Percentiles rank a stretch among this genome's conserved stretches.
Evolutionary conservation across 1,140 invertebrate species (phyloP).

Genomic region (Dryas iulia): DNA sequence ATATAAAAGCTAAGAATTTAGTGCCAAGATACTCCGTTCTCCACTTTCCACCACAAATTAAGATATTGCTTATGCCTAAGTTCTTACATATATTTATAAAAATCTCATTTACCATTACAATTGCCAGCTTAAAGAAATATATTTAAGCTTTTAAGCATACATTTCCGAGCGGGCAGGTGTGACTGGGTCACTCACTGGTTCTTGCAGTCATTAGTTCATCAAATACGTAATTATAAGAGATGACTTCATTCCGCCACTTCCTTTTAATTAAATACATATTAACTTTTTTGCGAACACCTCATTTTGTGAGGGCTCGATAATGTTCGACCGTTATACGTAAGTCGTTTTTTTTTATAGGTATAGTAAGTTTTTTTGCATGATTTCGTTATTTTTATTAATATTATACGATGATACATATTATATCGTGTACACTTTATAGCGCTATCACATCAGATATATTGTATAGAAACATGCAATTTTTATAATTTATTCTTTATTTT

Average conservation of each 20-base stretch:
- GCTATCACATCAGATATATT: too few relatives aligned
- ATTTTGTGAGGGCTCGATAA: slow-evolving; percentile 6
- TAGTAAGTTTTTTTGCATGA: background rate
- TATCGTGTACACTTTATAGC: too few relatives aligned
- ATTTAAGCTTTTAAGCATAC: background rate
- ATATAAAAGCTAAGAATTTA: too few relatives aligned
- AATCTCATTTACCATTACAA: background rate
- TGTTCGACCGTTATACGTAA: slow-evolving; percentile 21
- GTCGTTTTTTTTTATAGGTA: background rate
- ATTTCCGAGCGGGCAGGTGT: slow-evolving; percentile 2
- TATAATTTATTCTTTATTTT: too few relatives aligned
- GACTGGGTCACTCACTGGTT: background rate
- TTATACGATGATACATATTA: background rate
- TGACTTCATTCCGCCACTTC: slow-evolving; percentile 29
- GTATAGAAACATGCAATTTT: too few relatives aligned
- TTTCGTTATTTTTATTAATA: background rate
- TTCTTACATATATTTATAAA: slow-evolving; percentile 1
- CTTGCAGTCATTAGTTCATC: slow-evolving; percentile 15
- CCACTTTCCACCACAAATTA: too few relatives aligned
- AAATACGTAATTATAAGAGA: slow-evolving; percentile 25
- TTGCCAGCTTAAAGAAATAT: background rate
- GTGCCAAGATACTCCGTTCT: too few relatives aligned
- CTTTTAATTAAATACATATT: slow-evolving; percentile 34
- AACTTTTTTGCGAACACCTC: slow-evolving; percentile 28
- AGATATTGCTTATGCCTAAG: too few relatives aligned